A percentile compares a stretch with the other conserved stretches of the same genome.
These are phyloP conservation scores for Tetramorium parvispinum DNA, from an alignment of 1,140 invertebrate genomes.

Conservation along the genomic window DNA sequence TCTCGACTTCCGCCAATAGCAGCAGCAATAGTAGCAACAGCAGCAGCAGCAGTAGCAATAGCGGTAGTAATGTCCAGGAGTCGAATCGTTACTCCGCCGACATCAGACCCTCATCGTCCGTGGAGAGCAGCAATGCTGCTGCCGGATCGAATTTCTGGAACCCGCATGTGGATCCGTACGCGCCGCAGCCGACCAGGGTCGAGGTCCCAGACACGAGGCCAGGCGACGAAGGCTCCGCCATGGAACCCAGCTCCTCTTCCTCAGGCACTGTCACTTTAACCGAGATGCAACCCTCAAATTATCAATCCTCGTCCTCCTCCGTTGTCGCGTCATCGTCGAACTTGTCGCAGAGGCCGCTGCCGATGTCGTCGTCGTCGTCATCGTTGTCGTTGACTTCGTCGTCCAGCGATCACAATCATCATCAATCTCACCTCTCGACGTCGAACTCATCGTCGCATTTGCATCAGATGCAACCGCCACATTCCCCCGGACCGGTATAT, in stretches of 20 bases:
- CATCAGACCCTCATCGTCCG: constrained; percentile 63
- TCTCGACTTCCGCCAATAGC: constrained; percentile 70
- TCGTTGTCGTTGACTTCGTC: constrained; percentile 59
- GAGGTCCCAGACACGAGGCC: constrained; percentile 83
- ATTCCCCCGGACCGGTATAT: constrained; percentile 82
- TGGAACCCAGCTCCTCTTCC: constrained; percentile 69
- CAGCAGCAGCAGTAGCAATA: constrained; percentile 58
- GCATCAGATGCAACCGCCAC: constrained; percentile 78
- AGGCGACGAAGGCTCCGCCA: constrained; percentile 79
- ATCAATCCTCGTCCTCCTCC: constrained; percentile 56
- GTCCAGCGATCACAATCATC: constrained; percentile 47
- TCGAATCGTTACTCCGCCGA: constrained; percentile 66
- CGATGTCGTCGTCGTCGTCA: constrained; percentile 84
- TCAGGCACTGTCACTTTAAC: constrained; percentile 79
- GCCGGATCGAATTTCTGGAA: constrained; percentile 76
- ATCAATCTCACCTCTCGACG: neutral
- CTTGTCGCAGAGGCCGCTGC: constrained; percentile 45
- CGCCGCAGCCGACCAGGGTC: constrained; percentile 81
- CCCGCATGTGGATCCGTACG: constrained; percentile 80
- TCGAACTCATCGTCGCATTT: constrained; percentile 79
- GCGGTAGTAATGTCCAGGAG: constrained; percentile 67
- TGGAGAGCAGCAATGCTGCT: constrained; percentile 51
- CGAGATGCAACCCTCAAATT: constrained; percentile 81
- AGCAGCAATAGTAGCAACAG: constrained; percentile 56
- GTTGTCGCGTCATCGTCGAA: constrained; percentile 32